phyloP scores from a whole-genome alignment of 2,888 invertebrate species.

The Stenodema calcarata region DNA sequence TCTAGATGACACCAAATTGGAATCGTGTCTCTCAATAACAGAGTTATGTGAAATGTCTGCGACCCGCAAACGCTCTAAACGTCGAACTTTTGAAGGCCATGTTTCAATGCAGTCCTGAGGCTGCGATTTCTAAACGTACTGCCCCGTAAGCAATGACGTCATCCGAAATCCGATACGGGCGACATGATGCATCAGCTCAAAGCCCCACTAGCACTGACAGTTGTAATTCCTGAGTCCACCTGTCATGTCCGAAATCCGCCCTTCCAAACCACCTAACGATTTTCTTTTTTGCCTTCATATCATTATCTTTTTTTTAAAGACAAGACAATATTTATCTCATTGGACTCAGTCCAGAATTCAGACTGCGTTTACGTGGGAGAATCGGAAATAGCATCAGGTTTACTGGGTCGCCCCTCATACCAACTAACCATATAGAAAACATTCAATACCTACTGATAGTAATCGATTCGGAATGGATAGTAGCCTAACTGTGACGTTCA shows the following conservation, averaged over 20 bases:
- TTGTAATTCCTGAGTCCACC: not conserved
- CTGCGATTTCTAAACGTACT: too few relatives aligned
- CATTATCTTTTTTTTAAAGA: slow-evolving; percentile 6
- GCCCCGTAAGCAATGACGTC: not conserved
- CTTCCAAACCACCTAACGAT: not conserved
- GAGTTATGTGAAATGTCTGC: too few relatives aligned
- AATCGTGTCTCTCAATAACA: too few relatives aligned
- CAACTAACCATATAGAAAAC: slow-evolving; percentile 24
- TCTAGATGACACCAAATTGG: too few relatives aligned
- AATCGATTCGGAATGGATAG: not conserved
- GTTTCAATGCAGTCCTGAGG: too few relatives aligned
- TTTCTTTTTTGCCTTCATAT: not conserved
- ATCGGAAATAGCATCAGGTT: slow-evolving; percentile 36
- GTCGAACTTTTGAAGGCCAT: too few relatives aligned
- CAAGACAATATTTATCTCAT: not conserved
- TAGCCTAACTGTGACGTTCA: not conserved
- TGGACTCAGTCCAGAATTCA: slow-evolving; percentile 21
- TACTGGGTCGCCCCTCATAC: slow-evolving; percentile 23
- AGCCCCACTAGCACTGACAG: not conserved
- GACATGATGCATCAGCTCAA: not conserved
- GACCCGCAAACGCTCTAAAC: too few relatives aligned
- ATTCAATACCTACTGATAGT: not conserved
- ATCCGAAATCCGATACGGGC: not conserved
- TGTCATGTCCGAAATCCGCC: not conserved
- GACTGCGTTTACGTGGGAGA: slow-evolving; percentile 36